Base-by-base conservation (phyloP, 2,888 invertebrate species). In the Anthrax anthrax region DNA sequence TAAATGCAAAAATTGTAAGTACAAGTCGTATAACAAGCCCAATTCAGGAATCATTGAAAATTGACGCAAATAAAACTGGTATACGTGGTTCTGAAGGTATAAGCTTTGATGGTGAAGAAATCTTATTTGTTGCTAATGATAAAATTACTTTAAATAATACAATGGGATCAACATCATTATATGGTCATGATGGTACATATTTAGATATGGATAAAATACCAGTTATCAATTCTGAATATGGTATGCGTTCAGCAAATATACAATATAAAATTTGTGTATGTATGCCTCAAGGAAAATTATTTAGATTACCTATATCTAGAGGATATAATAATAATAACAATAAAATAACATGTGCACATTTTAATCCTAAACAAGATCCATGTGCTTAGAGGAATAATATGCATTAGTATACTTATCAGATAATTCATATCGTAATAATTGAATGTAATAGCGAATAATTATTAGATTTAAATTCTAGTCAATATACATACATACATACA, bases 181-280 rank as follows among this genome's bases (percentile, higher is more conserved):
- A 77, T 49, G 80, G 80, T 0, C 76, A 77, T 45, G 77, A 81
- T 40, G 86, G 87, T 0, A 73, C 85, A 0, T 78, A 71, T 44
- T 69, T 90, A 0, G 82, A 87, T 57, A 74, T 82, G 0, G 75
- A 80, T 39, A 78, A 77, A 51, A 69, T 88, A 16, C 86, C 87
- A 0, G 74, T 82, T 41, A 82, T 79, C 2, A 65, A 64, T 10
- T 70, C 72, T 4, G 67, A 73, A 47, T 59, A 27, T 52, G 72
- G 60, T 51, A 66, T 51, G 27, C 71, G 55, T 59, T 71, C 59
- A 57, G 64, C 63, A 3, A 65, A 67, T 48, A 66, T 77, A 0
- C 88, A 90, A 61, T 91, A 81, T 57, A 90, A 91, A 63, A 75
- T 92, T 1, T 92, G 91, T 56, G 81, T 90, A 1, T 91, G 91